A percentile compares a stretch with the other conserved stretches of the same genome.
phyloP scores from a whole-genome alignment of 2,888 invertebrate genomes.

The Cantharis lateralis region DNA sequence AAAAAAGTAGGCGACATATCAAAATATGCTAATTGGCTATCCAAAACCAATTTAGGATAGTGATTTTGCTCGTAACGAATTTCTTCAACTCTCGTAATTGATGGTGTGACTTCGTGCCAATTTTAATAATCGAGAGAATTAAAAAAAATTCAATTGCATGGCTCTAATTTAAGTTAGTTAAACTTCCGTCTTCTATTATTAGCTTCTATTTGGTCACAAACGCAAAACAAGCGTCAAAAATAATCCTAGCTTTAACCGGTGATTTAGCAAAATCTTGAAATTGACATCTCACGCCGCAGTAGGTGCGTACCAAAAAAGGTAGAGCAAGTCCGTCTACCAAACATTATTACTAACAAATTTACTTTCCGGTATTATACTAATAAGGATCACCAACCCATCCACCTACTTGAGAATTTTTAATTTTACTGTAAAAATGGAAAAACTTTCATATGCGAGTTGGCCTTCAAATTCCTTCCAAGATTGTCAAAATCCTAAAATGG shows the following conservation, averaged over 20 bases:
- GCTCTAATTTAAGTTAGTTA: not conserved
- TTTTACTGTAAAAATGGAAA: not conserved
- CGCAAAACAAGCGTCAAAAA: not conserved
- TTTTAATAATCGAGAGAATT: not conserved
- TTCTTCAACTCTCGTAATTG: not conserved
- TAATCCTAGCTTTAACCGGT: not conserved
- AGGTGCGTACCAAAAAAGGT: not conserved
- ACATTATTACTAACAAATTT: not conserved
- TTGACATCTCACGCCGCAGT: not conserved
- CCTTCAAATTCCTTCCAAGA: not conserved
- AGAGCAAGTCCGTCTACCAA: not conserved
- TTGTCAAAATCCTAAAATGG: not conserved
- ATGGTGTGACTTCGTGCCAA: not conserved
- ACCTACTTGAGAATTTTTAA: not conserved
- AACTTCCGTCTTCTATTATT: not conserved
- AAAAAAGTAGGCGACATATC: slow-evolving; percentile 1
- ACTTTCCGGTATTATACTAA: not conserved
- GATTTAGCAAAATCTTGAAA: not conserved
- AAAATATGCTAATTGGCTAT: not conserved
- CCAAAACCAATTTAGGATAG: not conserved
- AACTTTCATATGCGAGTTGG: not conserved
- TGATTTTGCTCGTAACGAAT: not conserved
- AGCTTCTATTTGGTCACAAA: not conserved
- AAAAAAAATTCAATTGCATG: not conserved
- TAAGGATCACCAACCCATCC: no score